Evolutionary conservation across 1,140 invertebrate genomes (phyloP), one percentile per base, ranked within the genome.

Genomic region (Saccostrea cuccullata): DNA sequence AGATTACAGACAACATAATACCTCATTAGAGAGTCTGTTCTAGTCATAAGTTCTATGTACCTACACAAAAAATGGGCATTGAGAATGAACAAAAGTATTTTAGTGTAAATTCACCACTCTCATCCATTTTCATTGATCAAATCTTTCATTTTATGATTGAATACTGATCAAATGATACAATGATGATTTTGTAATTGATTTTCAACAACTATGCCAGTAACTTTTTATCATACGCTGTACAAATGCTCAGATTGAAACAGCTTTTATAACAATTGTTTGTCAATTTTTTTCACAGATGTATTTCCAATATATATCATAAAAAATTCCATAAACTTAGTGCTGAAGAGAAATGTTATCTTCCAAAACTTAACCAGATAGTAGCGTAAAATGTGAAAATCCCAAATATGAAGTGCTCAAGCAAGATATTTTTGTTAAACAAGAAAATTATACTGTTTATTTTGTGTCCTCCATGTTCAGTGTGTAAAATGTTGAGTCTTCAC

Each of bases 21-120:
- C 70, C 70, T 77, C 30, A 36, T 77, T 15, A 30, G 8, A 77
- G 26, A 77, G 67, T 30, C 23, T 36, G 30, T 30, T 30, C 70
- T 77, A 77, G 70, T 77, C 70, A 77, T 36, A 40, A 77, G 70
- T 13, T 20, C 15, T 64, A 64, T 64, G n/a, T 64, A 73, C 23
- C 70, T 36, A 77, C 26, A 77, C 70, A 36, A 77, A 36, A n/a
- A 64, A 77, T 11, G 70, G 70, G 70, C 70, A 77, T 77, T 77
- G 26, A 30, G 26, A 77, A 77, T 77, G 70, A 77, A 77, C 70
- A 77, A 77, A 47, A 77, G 23, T 77, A 36, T 77, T 77, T 36
- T 73, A 17, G 11, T 77, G 13, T 2, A 77, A 77, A 26, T 3
- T 17, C 70, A 77, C 26, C 70, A 26, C 26, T 11, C 30, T 36